phyloP scores from a whole-genome alignment of 2,888 invertebrate species.

The Patella pellucida region DNA sequence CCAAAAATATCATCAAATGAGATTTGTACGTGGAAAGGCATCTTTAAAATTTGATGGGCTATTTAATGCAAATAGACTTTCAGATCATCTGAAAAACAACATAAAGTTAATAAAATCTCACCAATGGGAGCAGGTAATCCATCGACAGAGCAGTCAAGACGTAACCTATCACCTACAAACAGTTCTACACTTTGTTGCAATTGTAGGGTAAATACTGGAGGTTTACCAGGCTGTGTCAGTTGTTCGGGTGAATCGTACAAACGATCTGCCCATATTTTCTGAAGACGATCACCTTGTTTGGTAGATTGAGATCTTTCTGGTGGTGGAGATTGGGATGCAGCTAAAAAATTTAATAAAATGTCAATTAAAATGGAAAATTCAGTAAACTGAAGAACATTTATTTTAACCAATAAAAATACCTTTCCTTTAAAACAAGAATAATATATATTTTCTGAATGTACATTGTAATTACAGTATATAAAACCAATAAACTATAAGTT shows the following conservation, averaged over 20 bases:
- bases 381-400: not conserved
- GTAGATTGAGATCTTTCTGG: slow-evolving; percentile 38
- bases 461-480: too few species aligned
- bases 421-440: slow-evolving; percentile 18
- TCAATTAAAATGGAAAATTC: not conserved
- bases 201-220: slow-evolving; percentile 57
- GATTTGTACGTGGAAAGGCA: too few species aligned
- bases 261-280: slow-evolving; percentile 25
- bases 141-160: slow-evolving; percentile 62
- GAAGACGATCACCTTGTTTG: slow-evolving; percentile 33
- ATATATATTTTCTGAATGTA: too few species aligned
- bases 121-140: slow-evolving; percentile 65
- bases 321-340: slow-evolving; percentile 40
- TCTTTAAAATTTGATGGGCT: too few species aligned
- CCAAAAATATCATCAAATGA: too few species aligned
- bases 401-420: not conserved
- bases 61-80: too few species aligned
- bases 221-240: slow-evolving; percentile 42
- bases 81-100: too few species aligned
- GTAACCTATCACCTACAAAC: slow-evolving; percentile 63
- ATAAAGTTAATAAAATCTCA: slow-evolving; percentile 34
- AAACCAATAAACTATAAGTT: not conserved
- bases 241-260: slow-evolving; percentile 25
- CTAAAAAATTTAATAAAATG: not conserved
- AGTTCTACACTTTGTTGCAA: slow-evolving; percentile 63